Conservation (phyloP, 53 echinoderm and acorn worm species). For the Astropecten irregularis region DNA sequence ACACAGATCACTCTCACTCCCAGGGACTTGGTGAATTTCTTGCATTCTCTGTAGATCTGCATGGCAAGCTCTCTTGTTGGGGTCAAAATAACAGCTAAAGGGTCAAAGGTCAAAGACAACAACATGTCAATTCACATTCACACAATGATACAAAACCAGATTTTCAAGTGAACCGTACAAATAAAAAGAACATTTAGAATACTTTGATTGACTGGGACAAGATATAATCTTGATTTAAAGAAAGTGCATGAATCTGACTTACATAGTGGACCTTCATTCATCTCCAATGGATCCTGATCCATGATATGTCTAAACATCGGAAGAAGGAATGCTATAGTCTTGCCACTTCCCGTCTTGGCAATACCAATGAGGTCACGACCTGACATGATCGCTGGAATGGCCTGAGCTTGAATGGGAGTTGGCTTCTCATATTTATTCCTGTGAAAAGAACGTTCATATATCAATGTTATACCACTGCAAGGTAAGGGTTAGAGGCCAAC, state of each 20-base stretch:
- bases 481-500: no score
- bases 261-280: constrained; percentile 94
- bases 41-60: constrained; percentile 94
- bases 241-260: no score
- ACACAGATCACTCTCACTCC: constrained; percentile 87
- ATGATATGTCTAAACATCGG: constrained; percentile 97
- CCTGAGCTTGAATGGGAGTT: constrained; percentile 95
- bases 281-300: constrained; percentile 91
- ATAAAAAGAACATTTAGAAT: background rate
- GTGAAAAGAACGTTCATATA: background rate
- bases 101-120: constrained; percentile 40
- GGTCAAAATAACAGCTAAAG: constrained; percentile 89
- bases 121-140: no score
- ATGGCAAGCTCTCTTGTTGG: constrained; percentile 96
- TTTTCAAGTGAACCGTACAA: background rate
- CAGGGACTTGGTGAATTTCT: constrained; percentile 81
- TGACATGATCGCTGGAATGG: constrained; percentile 95
- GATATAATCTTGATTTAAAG: background rate
- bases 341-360: constrained; percentile 74
- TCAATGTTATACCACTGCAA: no score
- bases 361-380: constrained; percentile 94
- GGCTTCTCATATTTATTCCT: constrained; percentile 99
- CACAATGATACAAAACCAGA: no score
- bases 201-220: background rate
- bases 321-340: constrained; percentile 91